These are phyloP conservation scores for Periophthalmus magnuspinnatus DNA, from an alignment of 2,797 vertebrate genomes.

Conservation along the genomic window DNA sequence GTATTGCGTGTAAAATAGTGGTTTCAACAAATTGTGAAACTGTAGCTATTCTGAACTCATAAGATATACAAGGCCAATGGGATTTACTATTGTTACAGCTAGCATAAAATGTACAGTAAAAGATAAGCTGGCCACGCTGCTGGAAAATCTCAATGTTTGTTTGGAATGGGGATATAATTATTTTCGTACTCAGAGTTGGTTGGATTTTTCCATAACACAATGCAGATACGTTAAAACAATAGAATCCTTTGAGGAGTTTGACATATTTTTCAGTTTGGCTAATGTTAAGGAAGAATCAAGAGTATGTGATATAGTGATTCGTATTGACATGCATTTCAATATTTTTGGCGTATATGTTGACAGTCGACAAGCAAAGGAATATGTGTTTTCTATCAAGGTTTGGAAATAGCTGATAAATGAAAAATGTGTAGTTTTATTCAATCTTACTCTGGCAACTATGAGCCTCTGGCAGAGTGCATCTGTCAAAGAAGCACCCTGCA, in stretches of 20 bases:
- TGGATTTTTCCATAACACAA: constrained; percentile 32
- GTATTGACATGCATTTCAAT: neutral
- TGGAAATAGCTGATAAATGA: neutral
- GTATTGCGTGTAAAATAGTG: constrained; percentile 6
- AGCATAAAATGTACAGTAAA: constrained; percentile 43
- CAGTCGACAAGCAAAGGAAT: constrained; percentile 23
- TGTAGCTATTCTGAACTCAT: constrained; percentile 37
- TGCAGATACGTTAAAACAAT: constrained; percentile 22
- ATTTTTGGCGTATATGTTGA: neutral
- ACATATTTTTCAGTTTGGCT: constrained; percentile 9
- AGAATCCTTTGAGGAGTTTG: constrained; percentile 20
- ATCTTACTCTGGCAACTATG: neutral
- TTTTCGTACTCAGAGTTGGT: constrained; percentile 44
- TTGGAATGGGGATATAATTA: constrained; percentile 58
- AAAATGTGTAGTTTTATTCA: neutral
- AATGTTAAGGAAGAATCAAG: neutral
- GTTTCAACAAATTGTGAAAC: constrained; percentile 29
- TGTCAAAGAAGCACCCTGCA: neutral
- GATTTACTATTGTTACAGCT: constrained; percentile 50
- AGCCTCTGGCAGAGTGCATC: neutral
- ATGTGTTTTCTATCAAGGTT: neutral
- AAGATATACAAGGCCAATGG: constrained; percentile 44
- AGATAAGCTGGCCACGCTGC: constrained; percentile 42
- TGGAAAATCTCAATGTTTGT: constrained; percentile 66
- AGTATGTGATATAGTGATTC: neutral